These are phyloP conservation scores for Embidobia sp. DNA, from an alignment of 2,888 invertebrate species.

Conservation along the genomic window DNA sequence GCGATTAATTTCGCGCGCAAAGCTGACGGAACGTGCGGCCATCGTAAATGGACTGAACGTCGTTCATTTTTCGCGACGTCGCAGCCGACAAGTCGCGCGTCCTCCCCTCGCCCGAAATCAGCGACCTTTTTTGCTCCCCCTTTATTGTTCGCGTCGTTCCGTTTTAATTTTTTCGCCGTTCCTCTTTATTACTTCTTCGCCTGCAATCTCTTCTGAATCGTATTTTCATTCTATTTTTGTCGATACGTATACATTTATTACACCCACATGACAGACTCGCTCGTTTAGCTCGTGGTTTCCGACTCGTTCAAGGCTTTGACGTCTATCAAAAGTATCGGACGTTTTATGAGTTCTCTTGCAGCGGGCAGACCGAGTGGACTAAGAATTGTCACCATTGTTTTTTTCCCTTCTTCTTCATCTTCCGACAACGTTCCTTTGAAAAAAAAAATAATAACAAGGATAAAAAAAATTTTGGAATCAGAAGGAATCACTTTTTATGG, in stretches of 20 bases:
- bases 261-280: constrained; percentile 61
- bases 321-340: constrained; percentile 61
- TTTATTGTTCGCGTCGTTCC: constrained; percentile 42
- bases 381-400: constrained; percentile 55
- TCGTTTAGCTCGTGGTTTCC: constrained; percentile 61
- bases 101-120: constrained; percentile 18
- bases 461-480: constrained; percentile 6
- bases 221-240: constrained; percentile 61
- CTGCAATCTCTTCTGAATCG: constrained; percentile 49
- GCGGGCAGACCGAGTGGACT: constrained; percentile 38
- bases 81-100: constrained; percentile 30
- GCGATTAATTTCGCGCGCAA: constrained; percentile 35
- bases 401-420: constrained; percentile 36
- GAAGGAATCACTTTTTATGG: constrained; percentile 33
- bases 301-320: constrained; percentile 61
- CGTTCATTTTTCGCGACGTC: constrained; percentile 37
- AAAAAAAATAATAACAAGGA: constrained; percentile 44
- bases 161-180: constrained; percentile 53
- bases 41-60: constrained; percentile 2
- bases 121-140: constrained; percentile 30
- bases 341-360: constrained; percentile 52
- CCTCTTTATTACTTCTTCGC: constrained; percentile 59
- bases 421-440: constrained; percentile 26
- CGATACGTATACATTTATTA: constrained; percentile 65
- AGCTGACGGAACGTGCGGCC: constrained; percentile 14